A percentile compares a stretch with the other conserved stretches of the same genome.
phyloP scores from a whole-genome alignment of 1,140 invertebrate genomes.

The Drosophila hydei region DNA sequence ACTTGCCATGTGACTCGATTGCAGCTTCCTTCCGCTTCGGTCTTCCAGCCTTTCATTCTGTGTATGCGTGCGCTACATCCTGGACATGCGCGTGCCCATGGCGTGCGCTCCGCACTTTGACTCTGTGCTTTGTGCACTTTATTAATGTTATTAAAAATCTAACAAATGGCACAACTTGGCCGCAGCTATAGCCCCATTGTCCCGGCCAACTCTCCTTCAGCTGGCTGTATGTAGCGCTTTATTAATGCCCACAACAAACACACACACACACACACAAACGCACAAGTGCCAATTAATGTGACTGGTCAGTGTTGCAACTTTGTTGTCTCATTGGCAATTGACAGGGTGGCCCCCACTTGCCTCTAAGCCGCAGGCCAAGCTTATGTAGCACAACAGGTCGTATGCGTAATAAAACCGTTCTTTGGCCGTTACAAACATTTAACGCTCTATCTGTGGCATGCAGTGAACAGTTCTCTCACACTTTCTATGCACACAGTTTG shows the following conservation, averaged over 20 bases:
- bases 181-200: conserved; percentile 9
- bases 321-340: conserved; percentile 37
- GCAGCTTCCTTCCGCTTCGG: conserved; percentile 38
- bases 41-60: background rate
- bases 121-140: conserved; percentile 72
- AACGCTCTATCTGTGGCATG: no score
- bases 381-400: conserved; percentile 22
- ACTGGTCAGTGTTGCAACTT: conserved; percentile 26
- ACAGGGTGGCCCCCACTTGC: background rate
- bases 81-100: conserved; percentile 39
- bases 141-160: conserved; percentile 82
- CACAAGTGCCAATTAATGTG: conserved; percentile 36
- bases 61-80: conserved; percentile 22
- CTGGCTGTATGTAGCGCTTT: conserved; percentile 35
- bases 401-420: conserved; percentile 15
- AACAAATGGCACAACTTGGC: conserved; percentile 64
- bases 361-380: background rate
- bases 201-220: background rate
- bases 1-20: conserved; percentile 46
- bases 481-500: no score
- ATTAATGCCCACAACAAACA: conserved; percentile 57
- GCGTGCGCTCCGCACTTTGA: conserved; percentile 59
- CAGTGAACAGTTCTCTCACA: no score
- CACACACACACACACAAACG: conserved; percentile 33
- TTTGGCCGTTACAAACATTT: background rate